phyloP scores from a whole-genome alignment of 1,140 invertebrate species.

The Cardiocondyla obscurior region DNA sequence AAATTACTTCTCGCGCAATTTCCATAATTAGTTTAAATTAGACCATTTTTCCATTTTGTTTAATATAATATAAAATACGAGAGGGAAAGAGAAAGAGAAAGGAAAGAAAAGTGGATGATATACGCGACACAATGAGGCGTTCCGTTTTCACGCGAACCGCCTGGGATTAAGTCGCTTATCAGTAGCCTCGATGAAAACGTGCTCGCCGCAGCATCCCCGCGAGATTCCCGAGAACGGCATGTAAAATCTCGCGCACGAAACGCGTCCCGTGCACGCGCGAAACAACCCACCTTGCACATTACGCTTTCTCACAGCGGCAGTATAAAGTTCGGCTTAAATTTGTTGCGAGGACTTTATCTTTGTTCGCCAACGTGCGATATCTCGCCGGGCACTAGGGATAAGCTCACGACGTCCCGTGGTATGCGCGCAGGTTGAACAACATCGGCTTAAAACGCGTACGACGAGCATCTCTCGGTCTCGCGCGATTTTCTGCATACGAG shows the following conservation, averaged over 20 bases:
- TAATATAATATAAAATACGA: not conserved
- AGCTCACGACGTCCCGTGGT: not conserved
- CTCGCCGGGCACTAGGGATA: slow-evolving; percentile 18
- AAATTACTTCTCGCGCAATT: not conserved
- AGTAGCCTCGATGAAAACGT: slow-evolving; percentile 12
- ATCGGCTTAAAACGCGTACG: not conserved
- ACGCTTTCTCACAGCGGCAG: not conserved
- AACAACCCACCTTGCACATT: slow-evolving; percentile 7
- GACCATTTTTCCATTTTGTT: not conserved
- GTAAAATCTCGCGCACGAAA: not conserved
- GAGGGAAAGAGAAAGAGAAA: not conserved
- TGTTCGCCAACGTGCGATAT: slow-evolving; percentile 22
- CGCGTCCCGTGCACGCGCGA: not conserved
- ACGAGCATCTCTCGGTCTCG: not conserved
- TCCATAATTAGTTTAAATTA: not conserved
- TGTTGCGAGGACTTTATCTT: slow-evolving; percentile 32
- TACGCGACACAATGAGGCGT: not conserved
- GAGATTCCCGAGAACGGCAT: not conserved
- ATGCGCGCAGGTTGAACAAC: slow-evolving; percentile 27
- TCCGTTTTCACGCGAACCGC: slow-evolving; percentile 2
- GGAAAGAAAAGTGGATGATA: not conserved
- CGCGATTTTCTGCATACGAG: slow-evolving; percentile 7
- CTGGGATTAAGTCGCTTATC: slow-evolving; percentile 17
- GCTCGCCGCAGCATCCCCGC: not conserved
- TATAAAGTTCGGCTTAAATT: slow-evolving; percentile 28